These are phyloP conservation scores for Pammene fasciana DNA, from an alignment of 2,888 invertebrate genomes.

Conservation along the genomic window DNA sequence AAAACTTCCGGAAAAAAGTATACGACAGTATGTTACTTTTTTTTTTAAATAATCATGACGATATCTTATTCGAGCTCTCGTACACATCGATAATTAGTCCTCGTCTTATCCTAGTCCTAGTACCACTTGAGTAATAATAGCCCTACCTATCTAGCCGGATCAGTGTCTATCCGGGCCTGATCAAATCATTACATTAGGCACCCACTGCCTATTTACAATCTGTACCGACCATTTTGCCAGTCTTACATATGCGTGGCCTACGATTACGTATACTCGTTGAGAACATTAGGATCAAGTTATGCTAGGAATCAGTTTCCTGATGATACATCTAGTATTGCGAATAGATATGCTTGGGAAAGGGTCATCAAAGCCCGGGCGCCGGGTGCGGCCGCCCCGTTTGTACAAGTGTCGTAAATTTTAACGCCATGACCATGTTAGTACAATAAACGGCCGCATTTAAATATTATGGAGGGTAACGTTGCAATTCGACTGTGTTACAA, in stretches of 20 bases:
- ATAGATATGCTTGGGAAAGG: background rate
- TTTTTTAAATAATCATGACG: too few species aligned
- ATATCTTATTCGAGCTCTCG: too few species aligned
- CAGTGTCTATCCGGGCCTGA: too few species aligned
- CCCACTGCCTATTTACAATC: too few species aligned
- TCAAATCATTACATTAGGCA: too few species aligned
- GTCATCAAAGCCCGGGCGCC: slow-evolving; percentile 4
- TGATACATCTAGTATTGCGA: background rate
- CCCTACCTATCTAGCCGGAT: too few species aligned
- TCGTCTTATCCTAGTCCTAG: too few species aligned
- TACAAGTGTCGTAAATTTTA: slow-evolving; percentile 23
- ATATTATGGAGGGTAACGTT: background rate
- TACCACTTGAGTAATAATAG: too few species aligned
- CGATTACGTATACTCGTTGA: background rate
- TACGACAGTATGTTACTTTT: too few species aligned
- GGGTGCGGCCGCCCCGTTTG: slow-evolving; percentile 2
- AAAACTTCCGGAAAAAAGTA: too few species aligned
- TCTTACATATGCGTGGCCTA: background rate
- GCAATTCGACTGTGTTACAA: background rate
- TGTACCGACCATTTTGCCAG: too few species aligned
- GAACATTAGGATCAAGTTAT: background rate
- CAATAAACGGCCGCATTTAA: background rate
- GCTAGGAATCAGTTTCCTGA: background rate
- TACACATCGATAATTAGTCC: too few species aligned
- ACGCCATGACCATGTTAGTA: background rate